phyloP scores from a whole-genome alignment of 1,140 invertebrate genomes.

The Zophobas atratus region DNA sequence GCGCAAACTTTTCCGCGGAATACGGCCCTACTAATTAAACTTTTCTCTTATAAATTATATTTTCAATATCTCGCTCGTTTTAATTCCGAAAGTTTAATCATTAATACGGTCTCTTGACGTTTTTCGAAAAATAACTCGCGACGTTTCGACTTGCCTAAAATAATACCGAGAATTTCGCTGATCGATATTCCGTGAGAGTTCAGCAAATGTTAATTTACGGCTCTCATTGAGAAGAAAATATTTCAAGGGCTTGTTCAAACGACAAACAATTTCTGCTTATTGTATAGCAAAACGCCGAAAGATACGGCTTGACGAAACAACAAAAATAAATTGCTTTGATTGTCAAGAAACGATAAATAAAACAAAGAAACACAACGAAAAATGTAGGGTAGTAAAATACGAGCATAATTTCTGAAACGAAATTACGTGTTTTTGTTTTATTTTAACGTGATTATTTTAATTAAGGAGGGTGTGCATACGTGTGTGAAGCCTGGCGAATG shows the following conservation, averaged over 20 bases:
- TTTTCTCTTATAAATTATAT: too few species aligned
- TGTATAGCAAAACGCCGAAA: neutral
- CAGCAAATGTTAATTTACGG: too few species aligned
- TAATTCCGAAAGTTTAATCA: too few species aligned
- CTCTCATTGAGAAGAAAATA: too few species aligned
- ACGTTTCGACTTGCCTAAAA: too few species aligned
- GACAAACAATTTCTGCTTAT: too few species aligned
- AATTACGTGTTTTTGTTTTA: neutral
- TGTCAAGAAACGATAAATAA: neutral
- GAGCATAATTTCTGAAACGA: neutral
- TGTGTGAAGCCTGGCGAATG: constrained; percentile 30
- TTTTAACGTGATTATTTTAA: constrained; percentile 37
- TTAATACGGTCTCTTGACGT: too few species aligned
- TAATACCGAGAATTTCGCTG: too few species aligned
- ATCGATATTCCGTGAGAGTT: too few species aligned
- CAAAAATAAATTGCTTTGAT: neutral
- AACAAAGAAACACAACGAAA: neutral
- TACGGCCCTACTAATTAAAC: neutral
- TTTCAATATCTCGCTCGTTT: too few species aligned
- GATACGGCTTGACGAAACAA: neutral
- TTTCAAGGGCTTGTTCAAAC: too few species aligned
- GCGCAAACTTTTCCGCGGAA: neutral
- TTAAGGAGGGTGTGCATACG: constrained; percentile 32
- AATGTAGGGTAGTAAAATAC: neutral
- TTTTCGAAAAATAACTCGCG: too few species aligned